Evolutionary conservation across 2,113 vertebrate genomes (phyloP).

Genomic region (Regulus satrapa): DNA sequence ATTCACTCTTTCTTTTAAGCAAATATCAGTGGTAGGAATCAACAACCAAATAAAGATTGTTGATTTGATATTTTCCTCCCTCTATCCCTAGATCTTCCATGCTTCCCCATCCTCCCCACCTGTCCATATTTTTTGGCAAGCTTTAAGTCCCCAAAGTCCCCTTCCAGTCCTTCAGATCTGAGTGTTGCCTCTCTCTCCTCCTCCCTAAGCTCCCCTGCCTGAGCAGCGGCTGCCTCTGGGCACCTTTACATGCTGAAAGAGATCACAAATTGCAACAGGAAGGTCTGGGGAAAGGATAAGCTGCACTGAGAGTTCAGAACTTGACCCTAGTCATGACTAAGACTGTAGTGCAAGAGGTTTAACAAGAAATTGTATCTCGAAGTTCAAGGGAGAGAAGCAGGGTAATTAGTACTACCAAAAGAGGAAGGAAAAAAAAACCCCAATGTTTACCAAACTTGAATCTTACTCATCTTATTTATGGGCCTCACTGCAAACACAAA

Average conservation of each 20-base stretch:
- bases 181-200: not conserved
- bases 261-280: not conserved
- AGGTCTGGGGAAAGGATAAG: not conserved
- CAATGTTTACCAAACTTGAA: not conserved
- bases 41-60: not conserved
- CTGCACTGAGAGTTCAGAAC: not conserved
- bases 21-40: not conserved
- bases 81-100: not conserved
- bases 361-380: not conserved
- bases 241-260: not conserved
- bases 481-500: not conserved
- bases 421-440: not conserved
- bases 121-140: not conserved
- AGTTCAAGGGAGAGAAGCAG: not conserved
- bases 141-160: not conserved
- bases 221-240: not conserved
- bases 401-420: not conserved
- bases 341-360: not conserved
- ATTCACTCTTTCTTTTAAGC: not conserved
- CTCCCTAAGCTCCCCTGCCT: not conserved
- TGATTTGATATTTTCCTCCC: not conserved
- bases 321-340: not conserved
- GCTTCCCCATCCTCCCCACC: not conserved
- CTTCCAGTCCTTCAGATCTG: not conserved
- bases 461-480: not conserved